Base-by-base conservation (phyloP, 1,140 invertebrate species). In the Polyergus mexicanus region DNA sequence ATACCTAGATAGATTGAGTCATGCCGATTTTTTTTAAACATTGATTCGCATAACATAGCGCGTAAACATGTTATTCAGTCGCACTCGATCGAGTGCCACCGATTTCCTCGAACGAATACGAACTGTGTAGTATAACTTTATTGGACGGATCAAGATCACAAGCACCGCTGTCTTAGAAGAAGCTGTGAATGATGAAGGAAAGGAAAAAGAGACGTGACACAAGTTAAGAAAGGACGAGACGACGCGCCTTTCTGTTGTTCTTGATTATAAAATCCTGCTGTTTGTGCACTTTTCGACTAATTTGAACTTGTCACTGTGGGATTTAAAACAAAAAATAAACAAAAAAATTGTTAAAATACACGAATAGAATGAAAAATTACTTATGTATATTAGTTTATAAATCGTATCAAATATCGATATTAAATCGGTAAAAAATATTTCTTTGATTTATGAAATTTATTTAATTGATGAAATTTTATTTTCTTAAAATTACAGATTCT, bases 61-160 rank as follows among this genome's bases (percentile, higher is more conserved):
- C 56, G 51, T 38, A 78, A 78, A 66, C 28, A 54, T 4, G 47
- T 66, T 68, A 28, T n/a, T 66, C 1, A 11, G 65, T 68, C 44
- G 28, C 62, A 54, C 56, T 60, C 56, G 25, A 44, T 62, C 74
- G 44, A 68, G 32, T 78, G n/a, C 2, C 11, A 6, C 38, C 28
- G 75, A 65, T 65, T 28, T 4, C 41, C 25, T 76, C 56, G 38
- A 62, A 58, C 38, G 22, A 25, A 38, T 77, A 77, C 7, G 25
- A 76, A 78, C 28, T 78, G 60, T 44, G 60, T 78, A 66, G 28
- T 65, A 51, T 4, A 66, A 11, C 13, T 28, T 6, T 4, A 19
- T 10, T 54, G 7, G 4, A 51, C 44, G 13, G 16, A 25, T 51
- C 41, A 8, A 66, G 8, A 56, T 54, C 32, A 51, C 13, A 68